Conservation (phyloP, 1,140 invertebrate species). For the Cyrtorhinus lividipennis region DNA sequence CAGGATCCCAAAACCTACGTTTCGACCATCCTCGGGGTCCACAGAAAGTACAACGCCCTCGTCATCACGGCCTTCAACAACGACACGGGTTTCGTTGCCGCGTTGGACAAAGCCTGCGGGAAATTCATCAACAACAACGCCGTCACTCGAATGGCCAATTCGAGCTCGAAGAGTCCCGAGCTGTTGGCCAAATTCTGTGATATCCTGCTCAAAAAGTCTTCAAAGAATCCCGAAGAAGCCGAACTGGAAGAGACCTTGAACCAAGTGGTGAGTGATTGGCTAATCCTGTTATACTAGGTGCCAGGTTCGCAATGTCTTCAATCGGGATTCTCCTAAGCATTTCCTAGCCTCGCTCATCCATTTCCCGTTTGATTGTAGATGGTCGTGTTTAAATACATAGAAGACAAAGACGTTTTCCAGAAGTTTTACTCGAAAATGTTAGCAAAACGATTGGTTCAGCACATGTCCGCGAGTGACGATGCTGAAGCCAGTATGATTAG, state of each 20-base stretch:
- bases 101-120: slow-evolving; percentile 93
- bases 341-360: slow-evolving; percentile 79
- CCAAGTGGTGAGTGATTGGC: slow-evolving; percentile 61
- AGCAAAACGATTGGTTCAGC: slow-evolving; percentile 89
- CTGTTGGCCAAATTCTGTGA: slow-evolving; percentile 96
- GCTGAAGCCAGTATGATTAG: slow-evolving; percentile 99
- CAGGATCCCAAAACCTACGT: slow-evolving; percentile 96
- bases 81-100: slow-evolving; percentile 92
- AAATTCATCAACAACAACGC: slow-evolving; percentile 95
- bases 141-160: slow-evolving; percentile 71
- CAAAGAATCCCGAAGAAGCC: slow-evolving; percentile 95
- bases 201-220: slow-evolving; percentile 89
- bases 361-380: slow-evolving; percentile 55
- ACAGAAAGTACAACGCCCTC: slow-evolving; percentile 92
- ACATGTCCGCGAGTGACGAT: slow-evolving; percentile 97
- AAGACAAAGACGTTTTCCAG: slow-evolving; percentile 99
- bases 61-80: slow-evolving; percentile 90
- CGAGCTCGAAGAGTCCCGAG: slow-evolving; percentile 91
- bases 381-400: slow-evolving; percentile 99
- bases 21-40: slow-evolving; percentile 90
- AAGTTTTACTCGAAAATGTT: slow-evolving; percentile 99
- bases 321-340: neutral
- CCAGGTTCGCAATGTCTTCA: neutral
- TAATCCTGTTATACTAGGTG: neutral
- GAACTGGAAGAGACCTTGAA: slow-evolving; percentile 96